Base-by-base conservation (phyloP, 2,888 invertebrate genomes). In the Holacanthella duospinosa region DNA sequence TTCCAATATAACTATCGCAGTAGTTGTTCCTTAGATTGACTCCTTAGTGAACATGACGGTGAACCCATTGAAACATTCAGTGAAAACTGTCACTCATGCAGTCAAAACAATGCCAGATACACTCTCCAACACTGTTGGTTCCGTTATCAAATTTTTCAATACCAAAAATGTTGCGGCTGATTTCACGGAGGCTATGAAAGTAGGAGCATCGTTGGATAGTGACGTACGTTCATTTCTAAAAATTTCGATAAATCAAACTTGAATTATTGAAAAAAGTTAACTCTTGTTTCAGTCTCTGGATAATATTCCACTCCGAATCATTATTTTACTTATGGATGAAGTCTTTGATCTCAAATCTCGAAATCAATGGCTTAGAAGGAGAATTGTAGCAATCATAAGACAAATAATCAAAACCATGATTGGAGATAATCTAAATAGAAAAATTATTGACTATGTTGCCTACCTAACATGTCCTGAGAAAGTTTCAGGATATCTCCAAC, bases 391-490 rank as follows among this genome's bases (percentile, higher is more conserved):
- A 16, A 79, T 90, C 54, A 77, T 90, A 25, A 79, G 88, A 24
- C 87, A 89, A 78, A 85, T 91, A 61, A 83, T 90, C 58, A 83
- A 87, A 65, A 85, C 87, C 24, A 86, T 88, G 80, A 86, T 88
- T 74, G 89, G 89, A 25, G 88, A 89, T 75, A 86, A 87, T 70
- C 87, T 90, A 44, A 91, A 90, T 77, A 80, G 91, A 74, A 85
- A 89, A 76, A 93, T 94, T 66, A 82, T 93, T 60, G 93, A 93
- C 74, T 86, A 89, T 74, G 92, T 94, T 1, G 87, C 89, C 27
- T 84, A 85, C 67, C 79, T 92, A 73, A 93, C 93, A 0, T 89
- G 91, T 68, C 90, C 93, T 0, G 85, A 88, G 68, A 90, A 90
- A 75, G 87, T 94, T 55, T 89, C 92, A 1, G 88, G 88, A 74